Base-by-base conservation (phyloP, 1,140 invertebrate species). In the Conopomorpha cramerella region DNA sequence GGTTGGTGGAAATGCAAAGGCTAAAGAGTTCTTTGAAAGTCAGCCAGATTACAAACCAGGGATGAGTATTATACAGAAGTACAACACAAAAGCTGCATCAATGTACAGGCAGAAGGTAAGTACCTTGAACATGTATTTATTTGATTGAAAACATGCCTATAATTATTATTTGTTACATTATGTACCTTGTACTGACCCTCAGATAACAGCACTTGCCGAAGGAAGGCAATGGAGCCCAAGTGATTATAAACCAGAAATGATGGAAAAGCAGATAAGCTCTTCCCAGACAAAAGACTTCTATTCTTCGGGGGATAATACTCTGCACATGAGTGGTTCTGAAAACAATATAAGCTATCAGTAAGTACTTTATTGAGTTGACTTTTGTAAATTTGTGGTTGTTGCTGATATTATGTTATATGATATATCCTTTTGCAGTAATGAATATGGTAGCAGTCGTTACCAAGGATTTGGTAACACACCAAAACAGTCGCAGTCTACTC, bases 41-140 rank as follows among this genome's bases (percentile, higher is more conserved):
- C 95, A 98, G 70, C 63, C 85, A 3, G 96, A 99, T 66, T 98
- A 90, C 84, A 87, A 91, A 55, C 83, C 88, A 16, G 82, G 82
- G 13, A 82, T 91, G 79, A 83, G 87, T 6, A 84, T 99, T 33
- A 84, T 86, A 38, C 90, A 98, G 57, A 91, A 91, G 62, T 99
- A 99, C 63, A 99, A 97, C 70, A 89, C 90, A 1, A 91, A 87
- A 78, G 95, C 95, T 38, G 96, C 97, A 40, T 93, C 97, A 18
- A 81, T 98, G 27, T 96, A 98, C 66, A 84, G 92, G 49, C 95
- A 99, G 64, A 99, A 98, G 82, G 92, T 96, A 77, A 61, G 41
- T 32, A 3, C n/a, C 11, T 26, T 14, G n/a, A n/a, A n/a, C n/a
- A n/a, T n/a, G n/a, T n/a, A n/a, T n/a, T n/a, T n/a, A n/a, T n/a